Base-by-base conservation (phyloP, 2,797 vertebrate genomes). In the Caiman crocodilus region DNA sequence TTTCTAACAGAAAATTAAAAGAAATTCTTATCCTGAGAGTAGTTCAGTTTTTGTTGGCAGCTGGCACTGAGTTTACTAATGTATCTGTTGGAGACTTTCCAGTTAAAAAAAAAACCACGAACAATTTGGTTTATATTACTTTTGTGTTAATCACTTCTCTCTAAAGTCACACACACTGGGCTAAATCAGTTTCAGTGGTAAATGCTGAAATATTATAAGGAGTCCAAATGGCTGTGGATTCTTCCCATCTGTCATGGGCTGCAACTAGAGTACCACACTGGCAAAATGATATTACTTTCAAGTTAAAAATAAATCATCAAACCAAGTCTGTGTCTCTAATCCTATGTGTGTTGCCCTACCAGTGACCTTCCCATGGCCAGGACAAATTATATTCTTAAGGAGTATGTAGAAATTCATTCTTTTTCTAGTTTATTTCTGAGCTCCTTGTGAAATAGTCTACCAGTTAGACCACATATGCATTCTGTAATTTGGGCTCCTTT, bases 141-240 rank as follows among this genome's bases (percentile, higher is more conserved):
- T 91, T 88, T 95, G 9, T 86, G 76, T 96, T 86, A 90, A 86
- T 92, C 30, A 73, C 42, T 84, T 80, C 25, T 88, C 11, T 96
- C 60, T 96, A 80, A 96, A 96, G 93, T 84, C 90, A 67, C 25
- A 87, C 0, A 26, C 10, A 92, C 61, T 76, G 67, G 89, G 60
- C 83, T 76, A 77, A 87, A 92, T 78, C 74, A 60, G 32, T 56
- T 94, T 93, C 79, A 74, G 76, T 65, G n/a, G 79, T 64, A 93
- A 94, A 96, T 61, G 76, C 59, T 96, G 94, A 95, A 96, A 94
- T 95, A 90, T 84, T 95, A 90, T 95, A 96, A 97, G 89, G 87
- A 96, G 89, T 92, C 91, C 79, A 94, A 88, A 86, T 91, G 85
- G 86, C 84, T 93, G 88, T 71, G 85, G 82, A 95, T 83, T 89